These are phyloP conservation scores for Drosophila sturtevanti DNA, from an alignment of 1,140 invertebrate genomes.

Conservation along the genomic window DNA sequence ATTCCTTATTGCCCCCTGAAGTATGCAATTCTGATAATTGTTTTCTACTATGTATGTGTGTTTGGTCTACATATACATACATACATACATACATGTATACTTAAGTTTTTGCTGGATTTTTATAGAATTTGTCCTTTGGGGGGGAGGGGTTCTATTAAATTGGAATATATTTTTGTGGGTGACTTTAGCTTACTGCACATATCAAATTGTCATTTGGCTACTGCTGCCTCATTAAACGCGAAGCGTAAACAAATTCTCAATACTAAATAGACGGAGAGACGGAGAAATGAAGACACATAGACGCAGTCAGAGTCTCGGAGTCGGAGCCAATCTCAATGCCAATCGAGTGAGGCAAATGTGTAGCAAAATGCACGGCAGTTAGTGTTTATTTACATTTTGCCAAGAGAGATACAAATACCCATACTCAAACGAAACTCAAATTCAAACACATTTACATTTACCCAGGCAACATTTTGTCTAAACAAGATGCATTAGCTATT, in stretches of 20 bases:
- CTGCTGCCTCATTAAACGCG: conserved; percentile 3
- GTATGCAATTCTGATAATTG: too few relatives aligned
- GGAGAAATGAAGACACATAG: too few relatives aligned
- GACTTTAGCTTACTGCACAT: not conserved
- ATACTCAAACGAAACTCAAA: conserved; percentile 3
- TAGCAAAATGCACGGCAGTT: conserved; percentile 17
- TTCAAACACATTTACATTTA: conserved; percentile 5
- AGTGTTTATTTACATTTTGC: conserved; percentile 13
- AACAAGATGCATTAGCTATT: too few relatives aligned
- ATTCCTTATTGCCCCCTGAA: too few relatives aligned
- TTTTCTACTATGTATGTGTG: too few relatives aligned
- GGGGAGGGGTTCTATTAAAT: too few relatives aligned
- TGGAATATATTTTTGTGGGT: not conserved
- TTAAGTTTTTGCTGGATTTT: not conserved
- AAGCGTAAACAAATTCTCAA: conserved; percentile 4
- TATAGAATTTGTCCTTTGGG: not conserved
- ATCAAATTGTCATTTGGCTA: conserved; percentile 1
- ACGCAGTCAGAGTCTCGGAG: not conserved
- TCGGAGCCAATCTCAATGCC: conserved; percentile 2
- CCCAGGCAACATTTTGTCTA: not conserved
- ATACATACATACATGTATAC: too few relatives aligned
- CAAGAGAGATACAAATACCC: conserved; percentile 18
- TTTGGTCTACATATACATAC: too few relatives aligned
- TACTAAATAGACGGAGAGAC: not conserved
- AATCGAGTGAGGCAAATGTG: conserved; percentile 20